Evolutionary conservation across 1,140 invertebrate genomes (phyloP), one percentile per base, ranked within the genome.

Genomic region (Euwallacea fornicatus): DNA sequence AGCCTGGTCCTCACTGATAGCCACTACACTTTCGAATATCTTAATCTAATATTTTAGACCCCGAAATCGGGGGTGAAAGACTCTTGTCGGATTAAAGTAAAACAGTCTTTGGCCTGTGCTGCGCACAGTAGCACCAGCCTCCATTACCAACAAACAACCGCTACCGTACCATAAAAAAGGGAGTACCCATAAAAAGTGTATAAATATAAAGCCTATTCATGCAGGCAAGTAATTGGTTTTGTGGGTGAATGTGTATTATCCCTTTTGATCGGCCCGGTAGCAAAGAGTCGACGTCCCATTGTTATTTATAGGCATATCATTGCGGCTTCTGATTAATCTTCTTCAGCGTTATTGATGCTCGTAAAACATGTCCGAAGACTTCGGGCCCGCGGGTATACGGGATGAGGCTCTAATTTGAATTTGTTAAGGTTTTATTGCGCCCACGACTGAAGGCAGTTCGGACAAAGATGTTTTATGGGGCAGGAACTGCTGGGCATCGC

Each of bases 1-100:
- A 43, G 66, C 13, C 64, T n/a, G 53, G 66, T 69, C 69, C 65
- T 54, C 21, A 46, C 64, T 71, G 74, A 73, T 75, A 65, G 68
- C 16, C 58, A 58, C 63, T 62, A 63, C 55, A 63, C 62, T 64
- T 59, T 65, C 64, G 60, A 73, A 73, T 75, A 75, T 71, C 74
- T 73, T 73, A 75, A 75, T 75, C 74, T 68, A 75, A 75, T 75
- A 75, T 66, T 69, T 54, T 61, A 66, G 11, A 56, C 21, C 21
- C 21, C 21, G 21, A 33, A 33, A 33, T 33, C 21, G 21, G 4
- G 21, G 21, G 21, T 33, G 4, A 33, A 33, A 33, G 21, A 33
- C 21, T 33, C 21, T 33, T 33, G 4, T 33, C 4, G 21, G 21
- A 33, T 33, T 33, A 33, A 33, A 33, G 21, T 33, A 33, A 33